Evolutionary conservation across 2,888 invertebrate genomes (phyloP), one percentile per base, ranked within the genome.

Genomic region (Alloplasta piceator): DNA sequence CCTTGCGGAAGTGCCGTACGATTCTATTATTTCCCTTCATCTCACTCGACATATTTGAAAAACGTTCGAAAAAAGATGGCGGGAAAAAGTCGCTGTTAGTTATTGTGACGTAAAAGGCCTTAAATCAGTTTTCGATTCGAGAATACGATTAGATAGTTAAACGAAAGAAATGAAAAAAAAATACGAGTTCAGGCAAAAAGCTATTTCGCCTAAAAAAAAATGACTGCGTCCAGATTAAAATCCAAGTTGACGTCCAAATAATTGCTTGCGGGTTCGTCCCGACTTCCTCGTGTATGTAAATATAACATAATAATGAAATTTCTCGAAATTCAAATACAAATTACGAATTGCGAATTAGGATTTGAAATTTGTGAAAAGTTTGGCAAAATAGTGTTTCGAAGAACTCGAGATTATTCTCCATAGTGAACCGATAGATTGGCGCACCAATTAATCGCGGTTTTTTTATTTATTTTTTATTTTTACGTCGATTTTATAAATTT

Each of bases 91-190:
- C 63, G 16, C 50, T 63, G 38, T 70, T 74, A 71, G 66, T 46
- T 67, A 50, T 46, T 70, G 61, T n/a, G 50, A 71, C 66, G 78
- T 60, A 39, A 74, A 70, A 71, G 66, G 78, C 81, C 78, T 81
- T 78, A 67, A 6, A 70, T 43, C 38, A 39, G 46, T 60, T 74
- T 78, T 56, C 48, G 63, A 70, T 70, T 43, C 63, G 68, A 50
- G 67, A 78, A 73, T 56, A 63, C 52, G 60, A 60, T 81, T 81
- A 76, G 80, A 75, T 81, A 81, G 80, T 52, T 64, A 78, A 76
- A 67, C 10, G 43, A 66, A 66, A 38, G 39, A 36, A 36, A 58
- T 26, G 46, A 7, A 38, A 60, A 43, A 43, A 58, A 63, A 55
- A 67, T 4, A 55, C 10, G 48, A 72, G 39, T 63, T 38, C 41